Conservation (phyloP, 2,797 vertebrate genomes). For the Bradypus variegatus region DNA sequence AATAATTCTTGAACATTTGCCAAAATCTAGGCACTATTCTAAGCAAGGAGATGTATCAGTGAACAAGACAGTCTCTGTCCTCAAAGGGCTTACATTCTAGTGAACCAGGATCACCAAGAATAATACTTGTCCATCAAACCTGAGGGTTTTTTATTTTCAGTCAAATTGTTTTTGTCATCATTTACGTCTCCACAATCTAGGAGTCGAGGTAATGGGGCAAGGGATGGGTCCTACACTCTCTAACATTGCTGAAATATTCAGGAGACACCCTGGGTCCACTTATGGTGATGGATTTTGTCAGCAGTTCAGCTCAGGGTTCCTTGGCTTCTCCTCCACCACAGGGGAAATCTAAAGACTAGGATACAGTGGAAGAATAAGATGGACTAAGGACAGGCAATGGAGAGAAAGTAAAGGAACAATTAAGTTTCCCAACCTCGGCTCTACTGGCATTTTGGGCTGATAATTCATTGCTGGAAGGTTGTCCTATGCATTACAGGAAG, state of each 20-base stretch:
- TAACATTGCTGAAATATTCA: not conserved
- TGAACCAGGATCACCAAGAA: not conserved
- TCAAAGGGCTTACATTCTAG: not conserved
- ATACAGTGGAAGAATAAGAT: not conserved
- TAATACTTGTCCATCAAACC: not conserved
- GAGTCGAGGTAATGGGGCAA: not conserved
- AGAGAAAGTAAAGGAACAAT: too few species aligned
- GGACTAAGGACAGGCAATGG: not conserved
- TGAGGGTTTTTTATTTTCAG: not conserved
- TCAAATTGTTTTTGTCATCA: not conserved
- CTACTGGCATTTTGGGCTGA: too few species aligned
- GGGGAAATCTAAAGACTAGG: not conserved
- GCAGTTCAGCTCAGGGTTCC: not conserved
- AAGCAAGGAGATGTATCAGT: not conserved
- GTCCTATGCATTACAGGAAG: too few species aligned
- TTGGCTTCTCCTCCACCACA: not conserved
- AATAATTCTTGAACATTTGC: not conserved
- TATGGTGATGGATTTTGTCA: not conserved
- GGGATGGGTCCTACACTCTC: not conserved
- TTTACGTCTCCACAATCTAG: not conserved
- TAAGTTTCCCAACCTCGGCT: too few species aligned
- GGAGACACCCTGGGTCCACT: too few species aligned
- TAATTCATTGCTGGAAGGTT: too few species aligned
- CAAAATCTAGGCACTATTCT: not conserved
- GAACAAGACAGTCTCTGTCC: not conserved